A percentile compares a stretch with the other conserved stretches of the same genome.
phyloP scores from a whole-genome alignment of 2,797 vertebrate genomes.

The Leptoclinus maculatus region DNA sequence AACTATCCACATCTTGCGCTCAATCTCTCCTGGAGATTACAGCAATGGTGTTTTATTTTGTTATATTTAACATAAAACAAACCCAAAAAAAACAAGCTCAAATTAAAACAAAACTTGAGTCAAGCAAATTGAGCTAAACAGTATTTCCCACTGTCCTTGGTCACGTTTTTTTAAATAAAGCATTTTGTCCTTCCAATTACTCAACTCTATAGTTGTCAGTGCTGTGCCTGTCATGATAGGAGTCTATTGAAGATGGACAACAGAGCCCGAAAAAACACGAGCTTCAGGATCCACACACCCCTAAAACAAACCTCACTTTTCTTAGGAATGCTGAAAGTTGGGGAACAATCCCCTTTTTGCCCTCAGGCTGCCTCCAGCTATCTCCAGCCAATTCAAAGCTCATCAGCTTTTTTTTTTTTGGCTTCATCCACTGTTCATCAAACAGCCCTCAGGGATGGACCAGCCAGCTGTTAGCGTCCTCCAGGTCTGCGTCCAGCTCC shows the following conservation, averaged over 20 bases:
- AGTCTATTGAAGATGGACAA: conserved; percentile 53
- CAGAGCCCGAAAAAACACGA: conserved; percentile 63
- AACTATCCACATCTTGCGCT: conserved; percentile 40
- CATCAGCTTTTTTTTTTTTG: conserved; percentile 29
- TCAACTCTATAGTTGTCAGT: conserved; percentile 53
- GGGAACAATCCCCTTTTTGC: conserved; percentile 21
- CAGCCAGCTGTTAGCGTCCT: conserved; percentile 94
- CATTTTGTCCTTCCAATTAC: conserved; percentile 58
- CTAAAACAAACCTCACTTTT: conserved; percentile 52
- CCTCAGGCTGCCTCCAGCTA: conserved; percentile 42
- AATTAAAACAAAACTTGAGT: conserved; percentile 63
- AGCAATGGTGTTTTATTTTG: conserved; percentile 22
- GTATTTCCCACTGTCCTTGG: conserved; percentile 56
- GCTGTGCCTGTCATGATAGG: conserved; percentile 51
- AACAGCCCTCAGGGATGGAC: conserved; percentile 83
- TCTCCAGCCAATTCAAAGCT: conserved; percentile 48
- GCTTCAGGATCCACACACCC: conserved; percentile 52
- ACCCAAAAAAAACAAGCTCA: conserved; percentile 57
- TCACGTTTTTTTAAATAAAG: conserved; percentile 69
- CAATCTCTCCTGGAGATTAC: conserved; percentile 81
- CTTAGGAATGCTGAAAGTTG: conserved; percentile 61
- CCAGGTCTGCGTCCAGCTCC: conserved; percentile 88
- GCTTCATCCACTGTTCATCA: conserved; percentile 32
- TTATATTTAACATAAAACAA: conserved; percentile 10
- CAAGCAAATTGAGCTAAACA: conserved; percentile 58